Evolutionary conservation across 2,797 vertebrate species (phyloP).

Genomic region (Lemur catta): DNA sequence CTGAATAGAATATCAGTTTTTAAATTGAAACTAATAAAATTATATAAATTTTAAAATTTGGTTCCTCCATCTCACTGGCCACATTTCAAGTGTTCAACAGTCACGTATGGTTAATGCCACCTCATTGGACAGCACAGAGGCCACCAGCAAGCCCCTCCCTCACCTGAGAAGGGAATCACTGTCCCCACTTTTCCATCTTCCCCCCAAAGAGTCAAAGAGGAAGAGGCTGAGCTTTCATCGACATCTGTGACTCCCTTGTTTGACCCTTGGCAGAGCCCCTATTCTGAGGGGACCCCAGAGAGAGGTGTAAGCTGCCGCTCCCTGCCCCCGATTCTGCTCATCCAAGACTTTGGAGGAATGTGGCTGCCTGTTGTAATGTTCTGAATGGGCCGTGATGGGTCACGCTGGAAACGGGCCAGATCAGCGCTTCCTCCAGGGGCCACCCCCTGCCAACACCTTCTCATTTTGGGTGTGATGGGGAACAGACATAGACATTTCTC

Average conservation of each 20-base stretch:
- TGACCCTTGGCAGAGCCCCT: not conserved
- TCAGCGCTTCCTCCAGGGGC: not conserved
- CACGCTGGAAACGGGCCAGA: not conserved
- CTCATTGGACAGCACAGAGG: not conserved
- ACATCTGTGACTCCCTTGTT: not conserved
- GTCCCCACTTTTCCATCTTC: not conserved
- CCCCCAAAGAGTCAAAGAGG: not conserved
- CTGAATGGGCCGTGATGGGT: not conserved
- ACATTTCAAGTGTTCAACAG: not conserved
- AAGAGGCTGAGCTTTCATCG: not conserved
- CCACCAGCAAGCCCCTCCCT: not conserved
- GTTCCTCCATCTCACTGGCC: too few relatives aligned
- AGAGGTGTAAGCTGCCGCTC: not conserved
- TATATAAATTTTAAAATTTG: not conserved
- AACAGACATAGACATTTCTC: not conserved
- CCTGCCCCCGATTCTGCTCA: conserved; percentile 24
- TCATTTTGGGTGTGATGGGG: not conserved
- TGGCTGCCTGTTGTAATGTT: not conserved
- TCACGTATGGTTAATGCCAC: not conserved
- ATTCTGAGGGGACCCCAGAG: not conserved
- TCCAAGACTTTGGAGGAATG: not conserved
- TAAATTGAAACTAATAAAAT: not conserved
- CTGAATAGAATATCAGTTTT: not conserved
- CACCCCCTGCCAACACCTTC: not conserved
- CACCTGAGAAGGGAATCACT: not conserved